Conservation (phyloP, 2,113 vertebrate species). For the Atrichornis clamosus region DNA sequence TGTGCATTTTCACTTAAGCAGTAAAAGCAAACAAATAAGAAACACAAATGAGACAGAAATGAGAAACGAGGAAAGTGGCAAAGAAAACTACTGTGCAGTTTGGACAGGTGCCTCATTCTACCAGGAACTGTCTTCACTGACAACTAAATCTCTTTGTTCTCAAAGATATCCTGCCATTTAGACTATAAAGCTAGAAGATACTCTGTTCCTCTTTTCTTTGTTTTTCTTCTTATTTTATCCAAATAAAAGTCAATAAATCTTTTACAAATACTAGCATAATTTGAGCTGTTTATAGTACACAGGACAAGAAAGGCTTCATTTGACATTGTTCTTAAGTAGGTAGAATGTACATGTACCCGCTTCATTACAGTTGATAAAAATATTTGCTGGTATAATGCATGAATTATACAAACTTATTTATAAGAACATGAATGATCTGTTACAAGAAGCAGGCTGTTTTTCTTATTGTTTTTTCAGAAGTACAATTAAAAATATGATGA, state of each 20-base stretch:
- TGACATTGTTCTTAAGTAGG: background rate
- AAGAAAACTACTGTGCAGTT: background rate
- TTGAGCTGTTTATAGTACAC: background rate
- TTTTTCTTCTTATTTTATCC: background rate
- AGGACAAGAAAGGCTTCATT: background rate
- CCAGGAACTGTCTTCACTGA: background rate
- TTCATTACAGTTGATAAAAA: background rate
- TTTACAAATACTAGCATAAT: background rate
- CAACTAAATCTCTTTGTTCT: conserved; percentile 2
- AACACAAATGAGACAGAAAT: background rate
- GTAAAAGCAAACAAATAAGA: background rate
- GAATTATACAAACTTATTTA: background rate
- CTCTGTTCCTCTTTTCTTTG: background rate
- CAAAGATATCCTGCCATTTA: background rate
- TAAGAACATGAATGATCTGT: background rate
- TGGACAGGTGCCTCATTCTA: background rate
- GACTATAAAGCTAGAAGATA: background rate
- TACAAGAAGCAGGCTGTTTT: background rate
- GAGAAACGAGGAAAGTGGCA: background rate
- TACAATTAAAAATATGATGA: background rate
- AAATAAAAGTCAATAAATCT: background rate
- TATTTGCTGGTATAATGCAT: background rate
- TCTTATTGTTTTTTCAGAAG: background rate
- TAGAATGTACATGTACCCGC: background rate
- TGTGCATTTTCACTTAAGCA: background rate